Percentiles rank a stretch among this genome's conserved stretches.
phyloP scores from a whole-genome alignment of 2,888 invertebrate species.

The Drosophila lacicola region DNA sequence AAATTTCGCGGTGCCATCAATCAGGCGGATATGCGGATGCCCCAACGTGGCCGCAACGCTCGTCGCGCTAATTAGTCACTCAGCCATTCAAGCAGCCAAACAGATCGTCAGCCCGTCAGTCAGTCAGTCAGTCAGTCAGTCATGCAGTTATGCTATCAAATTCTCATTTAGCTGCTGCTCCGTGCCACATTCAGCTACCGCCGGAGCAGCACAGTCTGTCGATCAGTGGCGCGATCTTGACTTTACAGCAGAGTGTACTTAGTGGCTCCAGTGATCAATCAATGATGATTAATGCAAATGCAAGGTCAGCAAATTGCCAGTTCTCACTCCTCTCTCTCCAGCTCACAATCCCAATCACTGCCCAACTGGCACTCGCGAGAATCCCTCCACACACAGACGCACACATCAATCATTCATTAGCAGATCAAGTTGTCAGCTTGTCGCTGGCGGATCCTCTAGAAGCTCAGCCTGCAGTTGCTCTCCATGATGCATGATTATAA shows the following conservation, averaged over 20 bases:
- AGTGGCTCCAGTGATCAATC: conserved; percentile 78
- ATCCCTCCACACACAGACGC: conserved; percentile 49
- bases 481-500: conserved; percentile 54
- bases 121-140: conserved; percentile 26
- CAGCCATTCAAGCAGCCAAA: conserved; percentile 36
- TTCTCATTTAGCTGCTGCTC: conserved; percentile 21
- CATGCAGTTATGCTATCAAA: conserved; percentile 32
- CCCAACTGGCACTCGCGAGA: neutral
- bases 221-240: conserved; percentile 50
- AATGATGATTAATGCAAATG: conserved; percentile 81
- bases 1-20: conserved; percentile 85
- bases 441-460: conserved; percentile 22
- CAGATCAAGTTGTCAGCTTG: conserved; percentile 78
- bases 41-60: conserved; percentile 40
- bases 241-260: conserved; percentile 55
- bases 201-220: conserved; percentile 39
- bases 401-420: conserved; percentile 82
- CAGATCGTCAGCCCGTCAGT: conserved; percentile 17
- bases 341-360: conserved; percentile 1
- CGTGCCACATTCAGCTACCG: conserved; percentile 49
- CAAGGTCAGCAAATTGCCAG: conserved; percentile 73
- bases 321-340: conserved; percentile 22
- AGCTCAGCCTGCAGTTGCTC: conserved; percentile 16
- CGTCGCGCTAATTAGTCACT: conserved; percentile 81
- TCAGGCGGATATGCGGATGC: conserved; percentile 76